Conservation (phyloP, 2,797 vertebrate species). For the Alectoris magna region DNA sequence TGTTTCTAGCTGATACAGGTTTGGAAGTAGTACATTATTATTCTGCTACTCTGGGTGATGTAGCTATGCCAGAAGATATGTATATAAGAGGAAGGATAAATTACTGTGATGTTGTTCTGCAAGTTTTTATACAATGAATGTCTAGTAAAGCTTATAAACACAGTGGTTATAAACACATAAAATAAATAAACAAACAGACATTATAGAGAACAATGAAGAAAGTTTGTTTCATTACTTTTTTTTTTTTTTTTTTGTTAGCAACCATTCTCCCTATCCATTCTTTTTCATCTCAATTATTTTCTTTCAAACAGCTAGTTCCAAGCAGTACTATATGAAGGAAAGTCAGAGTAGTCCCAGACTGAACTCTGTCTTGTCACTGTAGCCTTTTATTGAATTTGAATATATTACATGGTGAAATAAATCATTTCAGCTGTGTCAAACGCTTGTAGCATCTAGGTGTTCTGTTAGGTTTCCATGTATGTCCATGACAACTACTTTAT, state of each 20-base stretch:
- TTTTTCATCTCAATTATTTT: not conserved
- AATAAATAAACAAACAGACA: not conserved
- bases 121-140: not conserved
- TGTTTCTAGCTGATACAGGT: not conserved
- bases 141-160: not conserved
- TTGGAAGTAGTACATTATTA: not conserved
- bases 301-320: not conserved
- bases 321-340: not conserved
- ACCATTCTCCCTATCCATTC: not conserved
- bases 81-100: not conserved
- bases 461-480: not conserved
- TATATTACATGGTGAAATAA: not conserved
- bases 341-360: not conserved
- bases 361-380: not conserved
- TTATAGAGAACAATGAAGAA: not conserved
- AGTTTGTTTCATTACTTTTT: not conserved
- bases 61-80: not conserved
- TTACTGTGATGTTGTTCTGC: not conserved
- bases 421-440: not conserved
- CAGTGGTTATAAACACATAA: too few relatives aligned
- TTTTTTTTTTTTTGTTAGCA: not conserved
- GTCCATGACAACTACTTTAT: not conserved
- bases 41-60: not conserved
- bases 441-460: not conserved
- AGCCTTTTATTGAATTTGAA: not conserved